Base-by-base conservation (phyloP, 2,888 invertebrate genomes). In the Diarsia dahlii region DNA sequence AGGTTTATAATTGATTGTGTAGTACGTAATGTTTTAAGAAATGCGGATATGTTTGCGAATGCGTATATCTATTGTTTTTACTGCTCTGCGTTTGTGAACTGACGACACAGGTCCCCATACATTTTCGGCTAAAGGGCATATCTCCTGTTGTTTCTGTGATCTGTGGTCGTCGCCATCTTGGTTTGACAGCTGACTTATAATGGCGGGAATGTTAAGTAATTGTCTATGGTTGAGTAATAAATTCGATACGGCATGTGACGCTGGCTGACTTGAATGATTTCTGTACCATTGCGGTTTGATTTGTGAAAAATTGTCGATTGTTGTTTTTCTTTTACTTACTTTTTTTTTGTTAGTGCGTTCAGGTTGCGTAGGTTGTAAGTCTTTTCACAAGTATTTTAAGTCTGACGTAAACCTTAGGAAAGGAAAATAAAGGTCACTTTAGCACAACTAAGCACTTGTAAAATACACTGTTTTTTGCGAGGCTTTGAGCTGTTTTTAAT, bases 211-310 rank as follows among this genome's bases (percentile, higher is more conserved):
- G 89, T 90, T 90, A 90, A 88, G 91, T 91, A 91, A 92, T 92
- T 92, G 91, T 92, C 92, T 91, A 91, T 90, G 92, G 90, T 92
- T 92, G 91, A 91, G 91, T 91, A 92, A 92, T 87, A 91, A 89
- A 91, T 92, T 90, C 89, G 90, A 89, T 89, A 89, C 90, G 87
- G 90, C 89, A 82, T 88, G 89, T 86, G 90, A 89, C 89, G 89
- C 72, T 82, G 80, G 83, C 84, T 81, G 84, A 85, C 83, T 80
- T 88, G 78, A 88, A 88, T 85, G 85, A 88, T 88, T 87, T 85
- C 82, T 84, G 82, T 86, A 84, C 63, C 58, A 82, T 86, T 88
- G 90, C 85, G 86, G 88, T 88, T 85, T 84, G 34, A 66, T 76
- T 84, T 85, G 81, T 69, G 75, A 74, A 77, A 76, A 79, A 68